A percentile compares a stretch with the other conserved stretches of the same genome.
phyloP scores from a whole-genome alignment of 1,140 invertebrate genomes.

The Drosophila eugracilis region DNA sequence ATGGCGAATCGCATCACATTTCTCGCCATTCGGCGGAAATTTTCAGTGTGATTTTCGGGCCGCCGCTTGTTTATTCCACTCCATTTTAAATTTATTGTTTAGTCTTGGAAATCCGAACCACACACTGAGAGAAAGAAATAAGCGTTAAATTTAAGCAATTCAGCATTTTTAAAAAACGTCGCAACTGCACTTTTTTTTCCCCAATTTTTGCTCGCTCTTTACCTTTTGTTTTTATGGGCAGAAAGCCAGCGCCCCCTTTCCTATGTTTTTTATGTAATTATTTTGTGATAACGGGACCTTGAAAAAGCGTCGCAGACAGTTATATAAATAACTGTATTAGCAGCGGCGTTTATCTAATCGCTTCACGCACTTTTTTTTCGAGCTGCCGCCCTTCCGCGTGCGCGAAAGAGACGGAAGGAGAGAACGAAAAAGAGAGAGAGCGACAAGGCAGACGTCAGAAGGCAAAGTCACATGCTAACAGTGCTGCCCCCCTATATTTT shows the following conservation, averaged over 20 bases:
- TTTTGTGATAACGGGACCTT: constrained; percentile 66
- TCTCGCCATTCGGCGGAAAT: constrained; percentile 13
- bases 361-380: constrained; percentile 54
- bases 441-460: constrained; percentile 13
- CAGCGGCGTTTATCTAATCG: constrained; percentile 68
- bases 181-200: constrained; percentile 32
- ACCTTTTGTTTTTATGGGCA: neutral
- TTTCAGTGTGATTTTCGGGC: neutral
- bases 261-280: constrained; percentile 74
- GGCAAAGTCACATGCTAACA: constrained; percentile 69
- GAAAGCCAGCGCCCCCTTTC: neutral
- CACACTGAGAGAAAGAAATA: constrained; percentile 6
- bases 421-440: constrained; percentile 14
- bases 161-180: constrained; percentile 34
- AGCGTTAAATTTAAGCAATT: constrained; percentile 13
- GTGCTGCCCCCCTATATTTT: constrained; percentile 1
- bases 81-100: constrained; percentile 15
- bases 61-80: constrained; percentile 7
- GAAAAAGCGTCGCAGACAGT: constrained; percentile 52
- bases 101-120: constrained; percentile 18
- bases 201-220: constrained; percentile 19
- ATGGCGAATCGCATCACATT: constrained; percentile 16
- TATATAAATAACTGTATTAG: constrained; percentile 67
- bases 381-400: constrained; percentile 20
- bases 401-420: constrained; percentile 30